Conservation (phyloP, 35 echinoderm and acorn worm species). For the Ophiothrix spiculata region DNA sequence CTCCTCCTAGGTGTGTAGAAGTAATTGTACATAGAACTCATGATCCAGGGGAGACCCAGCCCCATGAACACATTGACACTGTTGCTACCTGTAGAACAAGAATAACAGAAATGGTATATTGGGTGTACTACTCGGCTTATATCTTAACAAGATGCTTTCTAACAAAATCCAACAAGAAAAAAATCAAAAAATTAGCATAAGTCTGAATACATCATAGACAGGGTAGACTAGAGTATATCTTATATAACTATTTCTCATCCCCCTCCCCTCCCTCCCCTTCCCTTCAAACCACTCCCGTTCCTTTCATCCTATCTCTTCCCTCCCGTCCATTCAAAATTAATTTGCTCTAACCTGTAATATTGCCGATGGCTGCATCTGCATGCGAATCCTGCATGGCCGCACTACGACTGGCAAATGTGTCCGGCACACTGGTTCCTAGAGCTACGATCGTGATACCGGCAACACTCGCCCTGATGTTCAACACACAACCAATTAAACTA, state of each 20-base stretch:
- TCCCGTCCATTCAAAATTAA: no score
- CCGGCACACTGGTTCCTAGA: slow-evolving; percentile 94
- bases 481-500: slow-evolving; percentile 76
- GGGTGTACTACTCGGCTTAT: no score
- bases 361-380: slow-evolving; percentile 97
- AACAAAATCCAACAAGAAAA: no score
- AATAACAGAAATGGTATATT: no score
- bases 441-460: slow-evolving; percentile 96
- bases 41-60: slow-evolving; percentile 85
- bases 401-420: slow-evolving; percentile 88
- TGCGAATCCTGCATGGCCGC: slow-evolving; percentile 88
- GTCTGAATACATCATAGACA: no score
- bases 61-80: slow-evolving; percentile 98
- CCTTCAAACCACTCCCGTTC: no score
- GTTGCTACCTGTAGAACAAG: slow-evolving; percentile 65
- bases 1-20: background rate
- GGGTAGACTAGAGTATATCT: no score
- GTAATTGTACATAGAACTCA: slow-evolving; percentile 57
- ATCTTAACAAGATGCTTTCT: no score
- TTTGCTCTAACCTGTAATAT: slow-evolving; percentile 99
- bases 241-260: no score
- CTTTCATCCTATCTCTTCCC: no score
- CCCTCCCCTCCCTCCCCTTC: no score
- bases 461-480: slow-evolving; percentile 62
- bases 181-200: no score